Evolutionary conservation across 2,797 vertebrate genomes (phyloP), one percentile per base, ranked within the genome.

Genomic region (Carduelis carduelis): DNA sequence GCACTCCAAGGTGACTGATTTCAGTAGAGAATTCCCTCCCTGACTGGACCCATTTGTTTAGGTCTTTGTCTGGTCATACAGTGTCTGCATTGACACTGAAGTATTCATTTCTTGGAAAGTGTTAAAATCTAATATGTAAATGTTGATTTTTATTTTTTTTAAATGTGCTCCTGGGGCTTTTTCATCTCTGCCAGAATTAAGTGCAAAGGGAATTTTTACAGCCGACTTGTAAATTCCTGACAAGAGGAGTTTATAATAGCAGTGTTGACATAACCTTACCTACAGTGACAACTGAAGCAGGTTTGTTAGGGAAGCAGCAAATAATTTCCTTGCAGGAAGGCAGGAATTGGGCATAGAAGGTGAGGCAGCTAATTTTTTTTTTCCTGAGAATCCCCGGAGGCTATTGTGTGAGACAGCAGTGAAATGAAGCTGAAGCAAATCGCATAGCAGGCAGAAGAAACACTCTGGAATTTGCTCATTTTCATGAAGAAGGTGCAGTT

Each of bases 241-340:
- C 95, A 93, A 95, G 93, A 92, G 63, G 74, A 96, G 95, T 96
- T 97, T 88, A 93, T 96, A 97, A 96, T 96, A 90, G 90, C 90
- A 82, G 94, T 95, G 95, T 97, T 96, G 95, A 96, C 94, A 96
- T 96, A 97, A 95, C 85, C 93, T 88, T 92, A 96, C 83, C 93
- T 96, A 88, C 80, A 91, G 83, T 95, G 96, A 96, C 93, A 96
- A 95, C 93, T 86, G 71, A 95, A 87, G 84, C 87, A 87, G 83
- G 82, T 92, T 94, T 96, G 84, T 86, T 95, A 83, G 89, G 80
- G 85, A 94, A 92, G 70, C 64, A 95, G 84, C 90, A 95, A 95
- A 86, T 79, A 95, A 93, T 96, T 91, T 93, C 87, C 72, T 95
- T 93, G 75, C 57, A 76, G 72, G n/a, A 93, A 94, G 70, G 88